Evolutionary conservation across 2,888 invertebrate species (phyloP).

Genomic region (Odontocerum albicorne): DNA sequence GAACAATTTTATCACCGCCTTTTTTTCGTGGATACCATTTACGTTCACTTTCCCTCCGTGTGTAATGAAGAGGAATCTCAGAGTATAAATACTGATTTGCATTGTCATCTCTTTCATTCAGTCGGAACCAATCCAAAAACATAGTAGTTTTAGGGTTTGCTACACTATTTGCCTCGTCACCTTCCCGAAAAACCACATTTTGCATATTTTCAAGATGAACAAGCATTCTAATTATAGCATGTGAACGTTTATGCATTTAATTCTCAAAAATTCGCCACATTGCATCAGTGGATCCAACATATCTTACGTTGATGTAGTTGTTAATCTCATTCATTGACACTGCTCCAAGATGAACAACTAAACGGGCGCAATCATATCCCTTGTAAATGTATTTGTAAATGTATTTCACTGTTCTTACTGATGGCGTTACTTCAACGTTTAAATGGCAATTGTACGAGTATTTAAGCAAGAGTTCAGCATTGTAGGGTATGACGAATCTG

Average conservation of each 20-base stretch:
- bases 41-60: neutral
- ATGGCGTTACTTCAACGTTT: neutral
- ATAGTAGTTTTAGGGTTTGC: neutral
- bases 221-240: neutral
- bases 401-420: neutral
- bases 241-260: neutral
- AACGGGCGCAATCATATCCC: neutral
- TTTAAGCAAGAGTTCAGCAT: neutral
- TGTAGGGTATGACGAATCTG: neutral
- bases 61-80: neutral
- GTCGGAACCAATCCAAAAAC: neutral
- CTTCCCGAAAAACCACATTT: neutral
- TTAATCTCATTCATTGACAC: too few relatives aligned
- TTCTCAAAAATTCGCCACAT: neutral
- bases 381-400: constrained; percentile 5
- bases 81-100: neutral
- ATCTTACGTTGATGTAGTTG: neutral
- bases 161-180: neutral
- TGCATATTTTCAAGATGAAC: neutral
- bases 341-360: neutral
- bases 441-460: neutral
- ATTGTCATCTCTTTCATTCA: neutral
- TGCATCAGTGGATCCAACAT: neutral
- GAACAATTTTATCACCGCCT: neutral
- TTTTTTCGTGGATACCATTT: neutral